Base-by-base conservation (phyloP, 2,888 invertebrate genomes). In the Agriopis aurantiaria region DNA sequence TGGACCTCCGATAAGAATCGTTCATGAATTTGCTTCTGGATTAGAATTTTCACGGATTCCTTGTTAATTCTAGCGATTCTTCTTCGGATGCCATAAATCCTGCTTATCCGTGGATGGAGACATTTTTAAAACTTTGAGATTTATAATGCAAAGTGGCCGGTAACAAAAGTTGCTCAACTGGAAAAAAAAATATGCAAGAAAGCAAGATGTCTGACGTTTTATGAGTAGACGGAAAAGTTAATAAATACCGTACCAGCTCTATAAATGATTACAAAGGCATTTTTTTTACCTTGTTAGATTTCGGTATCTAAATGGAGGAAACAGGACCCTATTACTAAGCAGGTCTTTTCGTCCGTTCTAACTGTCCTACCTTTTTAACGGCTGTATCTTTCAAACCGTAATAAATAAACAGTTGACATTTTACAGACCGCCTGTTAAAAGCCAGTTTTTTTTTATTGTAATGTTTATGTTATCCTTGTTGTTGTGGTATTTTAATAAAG, bases 111-210 rank as follows among this genome's bases (percentile, higher is more conserved):
- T 66, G 65, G 69, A 73, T 69, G 71, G 73, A 51, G 74, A 77
- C 75, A 67, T 75, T 77, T 77, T 73, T 74, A 65, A 69, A 77
- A 77, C 65, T 75, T 75, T 63, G 60, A 68, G 68, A 77, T 77
- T 77, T 73, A 75, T 77, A 64, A 58, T 55, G 59, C 63, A 55
- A 67, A 59, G 70, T 63, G 59, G 68, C 51, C 43, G 45, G 68
- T 63, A 63, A 66, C 60, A 56, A 57, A 69, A 65, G 67, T 66
- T 57, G 43, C 53, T 48, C 43, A 64, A 52, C 63, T 23, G 46
- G 49, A 48, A 59, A 67, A 64, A n/a, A 48, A 58, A 59, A 59
- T 41, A 63, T n/a, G 53, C 53, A 11, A 9, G 46, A 45, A 46
- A 53, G 53, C 45, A 62, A 45, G 33, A 59, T n/a, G 51, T 53